Conservation (phyloP, 92 coral and sea anemone species). For the Ricordea florida region DNA sequence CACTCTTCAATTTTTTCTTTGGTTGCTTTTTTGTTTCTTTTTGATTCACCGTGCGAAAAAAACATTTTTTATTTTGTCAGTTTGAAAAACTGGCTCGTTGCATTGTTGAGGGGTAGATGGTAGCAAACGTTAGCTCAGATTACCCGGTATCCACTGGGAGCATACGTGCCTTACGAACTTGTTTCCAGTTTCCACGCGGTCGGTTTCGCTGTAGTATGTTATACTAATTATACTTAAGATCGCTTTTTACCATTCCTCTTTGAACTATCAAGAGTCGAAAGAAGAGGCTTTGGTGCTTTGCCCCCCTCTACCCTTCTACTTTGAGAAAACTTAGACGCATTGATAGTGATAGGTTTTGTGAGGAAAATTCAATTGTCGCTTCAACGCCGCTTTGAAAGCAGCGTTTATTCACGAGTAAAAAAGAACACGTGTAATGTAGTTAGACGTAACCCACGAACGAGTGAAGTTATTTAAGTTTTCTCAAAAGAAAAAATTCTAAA, state of each 20-base stretch:
- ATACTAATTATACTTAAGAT: too few relatives aligned
- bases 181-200: too few relatives aligned
- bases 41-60: conserved; percentile 3
- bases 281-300: not conserved
- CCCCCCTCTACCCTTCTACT: conserved; percentile 20
- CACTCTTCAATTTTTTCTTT: conserved; percentile 9
- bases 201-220: too few relatives aligned
- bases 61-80: conserved; percentile 52
- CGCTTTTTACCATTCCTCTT: too few relatives aligned
- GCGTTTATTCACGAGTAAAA: not conserved
- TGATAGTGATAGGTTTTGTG: conserved; percentile 41
- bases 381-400: conserved; percentile 29
- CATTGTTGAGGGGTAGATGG: conserved; percentile 7
- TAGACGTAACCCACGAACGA: conserved; percentile 27
- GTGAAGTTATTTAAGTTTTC: conserved; percentile 90
- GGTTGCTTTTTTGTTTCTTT: not conserved
- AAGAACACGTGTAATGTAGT: conserved; percentile 29
- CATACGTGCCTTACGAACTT: too few relatives aligned
- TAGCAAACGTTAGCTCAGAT: not conserved
- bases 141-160: too few relatives aligned
- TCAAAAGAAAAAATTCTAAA: conserved; percentile 62
- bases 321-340: conserved; percentile 82
- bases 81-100: conserved; percentile 85
- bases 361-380: conserved; percentile 54
- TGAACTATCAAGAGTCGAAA: not conserved